phyloP scores from a whole-genome alignment of 2,888 invertebrate species.

The Phengaris alcon region DNA sequence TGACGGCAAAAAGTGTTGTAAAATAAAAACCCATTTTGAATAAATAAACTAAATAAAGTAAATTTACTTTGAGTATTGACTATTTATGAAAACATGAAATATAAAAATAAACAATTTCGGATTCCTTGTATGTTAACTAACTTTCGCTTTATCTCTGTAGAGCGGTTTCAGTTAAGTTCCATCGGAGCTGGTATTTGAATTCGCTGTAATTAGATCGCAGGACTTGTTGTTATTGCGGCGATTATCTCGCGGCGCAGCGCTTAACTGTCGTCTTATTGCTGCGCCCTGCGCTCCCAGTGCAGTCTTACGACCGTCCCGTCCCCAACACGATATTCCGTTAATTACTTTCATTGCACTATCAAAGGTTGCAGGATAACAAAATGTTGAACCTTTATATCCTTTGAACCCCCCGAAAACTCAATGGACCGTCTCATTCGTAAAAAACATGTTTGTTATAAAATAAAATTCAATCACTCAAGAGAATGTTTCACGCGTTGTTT shows the following conservation, averaged over 20 bases:
- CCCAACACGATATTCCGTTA: slow-evolving; percentile 44
- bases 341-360: slow-evolving; percentile 43
- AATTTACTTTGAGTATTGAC: no score
- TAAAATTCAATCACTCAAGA: slow-evolving; percentile 43
- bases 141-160: background rate
- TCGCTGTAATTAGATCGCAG: slow-evolving; percentile 60
- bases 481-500: slow-evolving; percentile 38
- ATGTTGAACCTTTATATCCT: slow-evolving; percentile 11
- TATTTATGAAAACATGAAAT: no score
- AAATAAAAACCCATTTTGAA: no score
- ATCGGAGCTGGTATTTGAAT: slow-evolving; percentile 40
- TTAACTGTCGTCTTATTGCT: slow-evolving; percentile 55
- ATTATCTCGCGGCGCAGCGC: slow-evolving; percentile 57
- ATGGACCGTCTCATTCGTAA: slow-evolving; percentile 31
- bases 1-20: no score
- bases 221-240: slow-evolving; percentile 61
- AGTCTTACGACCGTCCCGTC: slow-evolving; percentile 41
- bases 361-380: slow-evolving; percentile 32
- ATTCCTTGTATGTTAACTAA: background rate
- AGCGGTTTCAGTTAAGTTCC: slow-evolving; percentile 5
- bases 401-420: slow-evolving; percentile 27
- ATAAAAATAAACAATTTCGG: background rate
- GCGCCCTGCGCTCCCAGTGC: slow-evolving; percentile 36
- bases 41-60: no score
- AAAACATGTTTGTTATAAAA: slow-evolving; percentile 28